Conservation (phyloP, 1,140 invertebrate genomes). For the Subanguina moxae region DNA sequence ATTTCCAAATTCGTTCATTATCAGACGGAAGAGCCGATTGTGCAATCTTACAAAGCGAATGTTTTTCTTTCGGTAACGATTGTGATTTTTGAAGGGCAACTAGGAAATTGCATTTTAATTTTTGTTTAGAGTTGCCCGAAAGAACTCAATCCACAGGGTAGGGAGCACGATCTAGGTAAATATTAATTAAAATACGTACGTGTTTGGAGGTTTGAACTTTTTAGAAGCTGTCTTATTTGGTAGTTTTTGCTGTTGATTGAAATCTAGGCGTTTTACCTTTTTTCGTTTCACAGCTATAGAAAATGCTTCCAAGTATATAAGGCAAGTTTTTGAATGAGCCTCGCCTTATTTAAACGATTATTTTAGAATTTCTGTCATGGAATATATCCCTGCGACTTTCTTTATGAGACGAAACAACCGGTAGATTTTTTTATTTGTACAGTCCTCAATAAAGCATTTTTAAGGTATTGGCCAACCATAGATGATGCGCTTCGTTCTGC, state of each 20-base stretch:
- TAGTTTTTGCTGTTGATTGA: too few relatives aligned
- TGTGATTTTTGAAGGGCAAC: not conserved
- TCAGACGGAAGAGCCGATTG: too few relatives aligned
- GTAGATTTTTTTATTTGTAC: not conserved
- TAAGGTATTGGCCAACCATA: slow-evolving; percentile 83
- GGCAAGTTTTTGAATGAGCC: too few relatives aligned
- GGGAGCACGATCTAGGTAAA: slow-evolving; percentile 76
- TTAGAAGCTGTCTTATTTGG: too few relatives aligned
- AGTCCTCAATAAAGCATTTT: not conserved
- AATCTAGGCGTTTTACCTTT: too few relatives aligned
- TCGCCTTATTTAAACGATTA: too few relatives aligned
- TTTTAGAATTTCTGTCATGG: slow-evolving; percentile 91
- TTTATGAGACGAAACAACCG: slow-evolving; percentile 62
- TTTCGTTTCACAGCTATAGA: not conserved
- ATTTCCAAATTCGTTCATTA: too few relatives aligned
- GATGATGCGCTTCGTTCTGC: slow-evolving; percentile 79
- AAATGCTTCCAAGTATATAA: slow-evolving; percentile 62
- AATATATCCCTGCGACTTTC: slow-evolving; percentile 78
- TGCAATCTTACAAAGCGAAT: slow-evolving; percentile 48
- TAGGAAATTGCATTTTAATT: not conserved
- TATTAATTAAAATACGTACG: too few relatives aligned
- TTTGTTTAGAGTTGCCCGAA: slow-evolving; percentile 62
- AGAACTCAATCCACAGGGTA: slow-evolving; percentile 72
- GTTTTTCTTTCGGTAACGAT: slow-evolving; percentile 71
- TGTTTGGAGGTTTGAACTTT: too few relatives aligned